These are phyloP conservation scores for Oreonectes daqikongensis DNA, from an alignment of 2,797 vertebrate species.

Conservation along the genomic window DNA sequence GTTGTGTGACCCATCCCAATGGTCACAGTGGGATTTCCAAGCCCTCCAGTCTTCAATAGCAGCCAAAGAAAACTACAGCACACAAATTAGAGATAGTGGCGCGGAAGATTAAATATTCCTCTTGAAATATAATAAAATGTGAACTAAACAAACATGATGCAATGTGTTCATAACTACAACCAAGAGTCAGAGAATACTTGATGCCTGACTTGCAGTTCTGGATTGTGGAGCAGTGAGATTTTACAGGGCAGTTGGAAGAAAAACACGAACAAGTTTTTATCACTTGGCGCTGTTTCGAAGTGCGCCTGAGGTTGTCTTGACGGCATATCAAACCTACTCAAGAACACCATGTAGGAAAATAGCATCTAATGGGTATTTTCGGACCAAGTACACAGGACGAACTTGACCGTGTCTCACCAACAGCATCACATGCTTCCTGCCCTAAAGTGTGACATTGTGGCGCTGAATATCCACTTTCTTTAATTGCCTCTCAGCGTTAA, in stretches of 20 bases:
- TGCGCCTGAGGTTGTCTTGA: background rate
- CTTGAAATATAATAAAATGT: background rate
- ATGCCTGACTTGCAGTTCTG: background rate
- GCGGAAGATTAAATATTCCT: background rate
- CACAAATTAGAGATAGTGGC: background rate
- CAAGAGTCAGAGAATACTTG: background rate
- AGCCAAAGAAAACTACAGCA: conserved; percentile 38
- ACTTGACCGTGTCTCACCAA: conserved; percentile 41
- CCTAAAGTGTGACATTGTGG: conserved; percentile 47
- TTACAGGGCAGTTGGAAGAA: background rate
- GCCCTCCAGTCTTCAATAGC: conserved; percentile 42
- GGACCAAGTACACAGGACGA: conserved; percentile 4
- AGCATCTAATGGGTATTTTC: conserved; percentile 9
- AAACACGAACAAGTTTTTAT: background rate
- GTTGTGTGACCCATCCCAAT: conserved; percentile 33
- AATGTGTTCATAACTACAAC: background rate
- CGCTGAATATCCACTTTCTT: conserved; percentile 51
- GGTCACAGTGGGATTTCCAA: conserved; percentile 43
- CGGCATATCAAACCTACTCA: conserved; percentile 1
- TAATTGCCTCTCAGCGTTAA: conserved; percentile 54
- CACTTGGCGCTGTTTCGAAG: background rate
- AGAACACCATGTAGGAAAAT: conserved; percentile 9
- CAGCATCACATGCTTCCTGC: conserved; percentile 44
- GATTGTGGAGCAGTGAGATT: background rate
- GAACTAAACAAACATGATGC: background rate